Conservation (phyloP, 1,140 invertebrate genomes). For the Ceratosolen solmsi region DNA sequence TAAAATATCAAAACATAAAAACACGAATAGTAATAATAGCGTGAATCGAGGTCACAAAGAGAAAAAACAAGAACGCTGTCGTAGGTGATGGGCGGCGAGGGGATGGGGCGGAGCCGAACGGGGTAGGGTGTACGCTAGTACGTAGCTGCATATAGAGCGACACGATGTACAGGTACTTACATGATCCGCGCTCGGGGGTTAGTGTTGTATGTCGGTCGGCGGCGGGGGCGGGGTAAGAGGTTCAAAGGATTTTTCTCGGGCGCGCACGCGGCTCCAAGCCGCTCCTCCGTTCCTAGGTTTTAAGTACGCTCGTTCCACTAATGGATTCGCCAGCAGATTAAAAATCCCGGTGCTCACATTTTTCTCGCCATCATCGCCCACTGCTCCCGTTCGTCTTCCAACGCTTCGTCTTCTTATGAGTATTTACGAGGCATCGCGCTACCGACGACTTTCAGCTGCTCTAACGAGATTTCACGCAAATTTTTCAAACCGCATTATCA, state of each 20-base stretch:
- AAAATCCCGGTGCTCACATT: constrained; percentile 3
- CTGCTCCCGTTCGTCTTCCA: neutral
- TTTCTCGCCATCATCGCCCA: neutral
- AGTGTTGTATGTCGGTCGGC: no score
- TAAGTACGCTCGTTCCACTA: constrained; percentile 40
- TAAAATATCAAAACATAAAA: constrained; percentile 12
- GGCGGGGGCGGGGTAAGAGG: neutral
- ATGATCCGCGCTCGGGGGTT: no score
- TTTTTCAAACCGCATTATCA: no score
- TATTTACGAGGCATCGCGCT: constrained; percentile 11
- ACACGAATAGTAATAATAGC: constrained; percentile 19
- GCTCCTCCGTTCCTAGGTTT: neutral
- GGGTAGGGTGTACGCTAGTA: no score
- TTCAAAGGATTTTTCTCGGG: constrained; percentile 19
- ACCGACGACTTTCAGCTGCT: neutral
- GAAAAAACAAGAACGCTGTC: neutral
- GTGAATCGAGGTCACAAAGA: constrained; percentile 4
- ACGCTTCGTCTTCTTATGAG: constrained; percentile 12
- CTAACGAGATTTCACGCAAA: constrained; percentile 14
- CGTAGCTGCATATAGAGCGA: no score
- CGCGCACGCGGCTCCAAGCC: neutral
- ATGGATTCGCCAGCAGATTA: constrained; percentile 46
- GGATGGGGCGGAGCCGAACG: no score
- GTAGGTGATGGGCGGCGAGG: no score
- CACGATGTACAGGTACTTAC: no score